A percentile compares a stretch with the other conserved stretches of the same genome.
Conservation (phyloP, 2,113 vertebrate genomes). For the Ciconia maguari region DNA sequence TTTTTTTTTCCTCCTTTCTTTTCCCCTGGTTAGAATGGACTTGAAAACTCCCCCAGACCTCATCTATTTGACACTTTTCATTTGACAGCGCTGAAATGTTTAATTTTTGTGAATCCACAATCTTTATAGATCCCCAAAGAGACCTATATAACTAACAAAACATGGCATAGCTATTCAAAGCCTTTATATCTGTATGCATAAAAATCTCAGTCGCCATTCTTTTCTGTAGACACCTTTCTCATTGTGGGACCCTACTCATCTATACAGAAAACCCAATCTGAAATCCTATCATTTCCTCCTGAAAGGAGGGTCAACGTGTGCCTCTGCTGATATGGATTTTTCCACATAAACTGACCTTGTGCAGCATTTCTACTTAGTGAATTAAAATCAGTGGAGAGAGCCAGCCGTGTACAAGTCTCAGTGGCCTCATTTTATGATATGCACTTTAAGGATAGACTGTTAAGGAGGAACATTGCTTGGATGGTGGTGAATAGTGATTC, state of each 20-base stretch:
- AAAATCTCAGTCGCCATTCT: background rate
- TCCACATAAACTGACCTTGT: background rate
- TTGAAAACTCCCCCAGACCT: background rate
- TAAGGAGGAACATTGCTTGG: background rate
- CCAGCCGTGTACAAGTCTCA: background rate
- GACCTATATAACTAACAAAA: background rate
- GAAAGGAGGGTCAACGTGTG: background rate
- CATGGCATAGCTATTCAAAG: background rate
- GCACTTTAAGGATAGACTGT: background rate
- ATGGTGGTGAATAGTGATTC: background rate
- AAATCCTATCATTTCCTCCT: background rate
- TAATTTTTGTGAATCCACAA: background rate
- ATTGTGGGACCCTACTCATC: background rate
- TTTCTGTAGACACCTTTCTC: background rate
- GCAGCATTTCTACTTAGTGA: background rate
- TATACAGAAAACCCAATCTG: background rate
- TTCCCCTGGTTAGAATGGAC: background rate
- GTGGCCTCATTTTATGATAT: background rate
- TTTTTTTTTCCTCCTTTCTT: too few species aligned
- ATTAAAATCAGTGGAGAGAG: slow-evolving; percentile 1
- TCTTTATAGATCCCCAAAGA: background rate
- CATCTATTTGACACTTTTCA: background rate
- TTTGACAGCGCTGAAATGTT: background rate
- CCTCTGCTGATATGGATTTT: background rate
- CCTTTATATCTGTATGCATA: background rate